Percentiles rank a stretch among this genome's conserved stretches.
Evolutionary conservation across 2,113 vertebrate species (phyloP).

Genomic region (Python bivittatus): DNA sequence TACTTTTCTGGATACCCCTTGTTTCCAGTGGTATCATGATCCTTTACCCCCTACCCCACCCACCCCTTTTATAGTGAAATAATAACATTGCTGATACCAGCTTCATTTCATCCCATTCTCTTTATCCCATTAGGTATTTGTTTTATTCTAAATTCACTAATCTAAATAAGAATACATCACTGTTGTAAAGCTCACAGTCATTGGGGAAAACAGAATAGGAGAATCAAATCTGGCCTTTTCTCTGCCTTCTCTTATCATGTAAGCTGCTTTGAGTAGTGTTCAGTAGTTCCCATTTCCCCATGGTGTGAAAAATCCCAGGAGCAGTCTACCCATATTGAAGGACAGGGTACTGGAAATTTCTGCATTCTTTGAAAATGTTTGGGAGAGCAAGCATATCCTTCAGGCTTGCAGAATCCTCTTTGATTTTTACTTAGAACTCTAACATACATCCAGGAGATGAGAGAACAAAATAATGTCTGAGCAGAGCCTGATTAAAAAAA

Average conservation of each 20-base stretch:
- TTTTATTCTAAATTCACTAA: not conserved
- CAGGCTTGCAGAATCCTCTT: not conserved
- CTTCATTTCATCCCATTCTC: not conserved
- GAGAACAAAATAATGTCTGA: not conserved
- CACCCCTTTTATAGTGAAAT: constrained; percentile 5
- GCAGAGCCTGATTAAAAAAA: not conserved
- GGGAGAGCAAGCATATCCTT: not conserved
- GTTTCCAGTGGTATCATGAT: not conserved
- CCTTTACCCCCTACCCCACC: constrained; percentile 19
- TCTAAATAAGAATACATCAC: not conserved
- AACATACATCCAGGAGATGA: too few species aligned
- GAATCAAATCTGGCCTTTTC: not conserved
- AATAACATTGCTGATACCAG: not conserved
- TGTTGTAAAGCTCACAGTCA: not conserved
- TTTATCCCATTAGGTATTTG: not conserved
- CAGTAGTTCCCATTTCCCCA: not conserved
- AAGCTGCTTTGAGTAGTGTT: not conserved
- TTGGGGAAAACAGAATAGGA: not conserved
- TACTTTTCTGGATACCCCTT: not conserved
- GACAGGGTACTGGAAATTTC: not conserved
- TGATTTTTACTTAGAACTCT: not conserved
- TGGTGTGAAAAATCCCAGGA: not conserved
- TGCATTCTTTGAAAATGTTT: not conserved
- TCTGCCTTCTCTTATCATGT: not conserved
- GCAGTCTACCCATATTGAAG: not conserved